A percentile compares a stretch with the other conserved stretches of the same genome.
phyloP scores from a whole-genome alignment of 2,888 invertebrate species.

The Stegophylla sp. region DNA sequence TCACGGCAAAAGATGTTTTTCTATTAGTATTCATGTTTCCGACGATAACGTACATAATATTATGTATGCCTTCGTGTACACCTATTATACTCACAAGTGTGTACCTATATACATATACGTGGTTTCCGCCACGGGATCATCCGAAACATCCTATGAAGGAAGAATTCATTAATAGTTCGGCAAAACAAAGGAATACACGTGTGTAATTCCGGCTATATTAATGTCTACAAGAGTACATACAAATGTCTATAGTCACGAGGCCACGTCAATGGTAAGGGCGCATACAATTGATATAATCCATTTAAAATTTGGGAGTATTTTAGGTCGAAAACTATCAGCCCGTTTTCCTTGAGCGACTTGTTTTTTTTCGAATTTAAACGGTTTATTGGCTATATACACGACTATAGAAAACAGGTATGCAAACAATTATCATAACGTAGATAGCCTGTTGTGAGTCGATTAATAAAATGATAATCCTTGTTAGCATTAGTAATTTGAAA shows the following conservation, averaged over 20 bases:
- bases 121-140: not conserved
- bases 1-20: not conserved
- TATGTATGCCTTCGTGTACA: not conserved
- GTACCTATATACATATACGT: too few relatives aligned
- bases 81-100: not conserved
- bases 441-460: too few relatives aligned
- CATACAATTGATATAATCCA: not conserved
- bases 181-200: not conserved
- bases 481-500: too few relatives aligned
- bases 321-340: not conserved
- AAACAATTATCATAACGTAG: too few relatives aligned
- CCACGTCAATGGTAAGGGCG: not conserved
- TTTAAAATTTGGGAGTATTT: too few relatives aligned
- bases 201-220: not conserved
- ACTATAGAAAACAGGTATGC: too few relatives aligned
- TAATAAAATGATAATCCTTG: too few relatives aligned
- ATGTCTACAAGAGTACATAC: too few relatives aligned
- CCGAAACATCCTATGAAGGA: not conserved
- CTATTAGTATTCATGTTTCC: not conserved
- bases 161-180: not conserved
- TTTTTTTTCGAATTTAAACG: too few relatives aligned
- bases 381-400: too few relatives aligned
- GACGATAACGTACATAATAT: not conserved
- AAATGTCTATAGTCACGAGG: not conserved
- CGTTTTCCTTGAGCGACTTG: constrained; percentile 5